A percentile compares a stretch with the other conserved stretches of the same genome.
phyloP scores from a whole-genome alignment of 1,140 invertebrate species.

The Drosophila subobscura region DNA sequence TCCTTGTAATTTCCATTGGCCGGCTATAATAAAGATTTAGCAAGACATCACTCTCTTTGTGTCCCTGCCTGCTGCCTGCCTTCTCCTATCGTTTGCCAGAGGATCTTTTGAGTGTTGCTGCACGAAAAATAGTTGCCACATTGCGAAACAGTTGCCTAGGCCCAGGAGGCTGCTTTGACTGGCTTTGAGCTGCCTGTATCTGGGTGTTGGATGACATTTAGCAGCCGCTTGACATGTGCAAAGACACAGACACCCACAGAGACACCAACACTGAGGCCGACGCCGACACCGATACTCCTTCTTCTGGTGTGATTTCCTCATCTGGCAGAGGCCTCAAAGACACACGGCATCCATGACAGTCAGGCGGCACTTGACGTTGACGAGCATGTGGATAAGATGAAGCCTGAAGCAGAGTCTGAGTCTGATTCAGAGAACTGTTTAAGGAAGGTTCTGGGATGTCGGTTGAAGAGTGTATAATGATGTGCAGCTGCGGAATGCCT shows the following conservation, averaged over 20 bases:
- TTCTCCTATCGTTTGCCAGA: slow-evolving; percentile 9
- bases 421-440: not conserved
- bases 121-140: not conserved
- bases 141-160: slow-evolving; percentile 9
- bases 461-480: slow-evolving; percentile 58
- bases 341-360: slow-evolving; percentile 26
- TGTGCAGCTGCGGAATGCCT: slow-evolving; percentile 48
- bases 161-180: slow-evolving; percentile 40
- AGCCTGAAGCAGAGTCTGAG: not conserved
- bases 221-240: slow-evolving; percentile 52
- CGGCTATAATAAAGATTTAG: slow-evolving; percentile 19
- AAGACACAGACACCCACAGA: slow-evolving; percentile 6
- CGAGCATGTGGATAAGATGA: slow-evolving; percentile 43
- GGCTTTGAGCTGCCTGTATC: slow-evolving; percentile 27
- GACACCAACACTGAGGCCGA: slow-evolving; percentile 9
- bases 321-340: slow-evolving; percentile 35
- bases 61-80: too few species aligned
- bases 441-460: not conserved
- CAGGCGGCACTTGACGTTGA: slow-evolving; percentile 59
- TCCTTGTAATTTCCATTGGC: too few species aligned
- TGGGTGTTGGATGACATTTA: slow-evolving; percentile 56
- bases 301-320: slow-evolving; percentile 31
- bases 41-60: slow-evolving; percentile 19
- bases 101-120: slow-evolving; percentile 4
- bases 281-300: not conserved